Base-by-base conservation (phyloP, 1,140 invertebrate genomes). In the Sitobion miscanthi region DNA sequence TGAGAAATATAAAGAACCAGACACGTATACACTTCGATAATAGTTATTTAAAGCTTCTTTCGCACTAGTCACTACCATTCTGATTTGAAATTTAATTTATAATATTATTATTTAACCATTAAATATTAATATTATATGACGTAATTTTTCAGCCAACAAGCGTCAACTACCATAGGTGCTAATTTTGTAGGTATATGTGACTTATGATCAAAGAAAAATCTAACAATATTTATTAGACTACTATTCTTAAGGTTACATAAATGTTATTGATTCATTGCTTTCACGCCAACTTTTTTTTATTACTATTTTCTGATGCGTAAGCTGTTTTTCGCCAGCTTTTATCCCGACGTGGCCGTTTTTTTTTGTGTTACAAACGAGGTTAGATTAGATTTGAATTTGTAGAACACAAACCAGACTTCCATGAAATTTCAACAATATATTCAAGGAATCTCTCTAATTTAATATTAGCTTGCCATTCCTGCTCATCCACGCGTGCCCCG, bases 401-500 rank as follows among this genome's bases (percentile, higher is more conserved):
- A 20, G 57, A 90, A 62, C 57, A 90, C 57, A 69, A 90, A 69
- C 54, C 89, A 90, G 54, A 69, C 89, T 69, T 45, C 89, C 54
- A 14, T 90, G 89, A 90, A 90, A 90, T 90, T 90, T 90, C 54
- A 90, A 69, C 89, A 90, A 90, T 90, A 90, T 90, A 90, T 90
- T 90, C 89, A 25, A 69, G 54, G 57, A 90, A 90, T 90, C 54
- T 91, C 90, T 91, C 90, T 91, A 91, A 91, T 91, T 91, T 91
- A 83, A 91, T 91, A 91, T 91, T 83, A 47, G 90, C 62, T 82
- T 47, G 62, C 77, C 62, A 91, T 91, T 91, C 90, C 47, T 82
- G 90, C 62, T 45, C 49, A 91, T 91, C 47, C 77, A 91, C 38
- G 89, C 89, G 57, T 90, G 38, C 57, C 89, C 38, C 57, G 57